Evolutionary conservation across 2,113 vertebrate genomes (phyloP), one percentile per base, ranked within the genome.

Genomic region (Chelonoidis abingdonii): DNA sequence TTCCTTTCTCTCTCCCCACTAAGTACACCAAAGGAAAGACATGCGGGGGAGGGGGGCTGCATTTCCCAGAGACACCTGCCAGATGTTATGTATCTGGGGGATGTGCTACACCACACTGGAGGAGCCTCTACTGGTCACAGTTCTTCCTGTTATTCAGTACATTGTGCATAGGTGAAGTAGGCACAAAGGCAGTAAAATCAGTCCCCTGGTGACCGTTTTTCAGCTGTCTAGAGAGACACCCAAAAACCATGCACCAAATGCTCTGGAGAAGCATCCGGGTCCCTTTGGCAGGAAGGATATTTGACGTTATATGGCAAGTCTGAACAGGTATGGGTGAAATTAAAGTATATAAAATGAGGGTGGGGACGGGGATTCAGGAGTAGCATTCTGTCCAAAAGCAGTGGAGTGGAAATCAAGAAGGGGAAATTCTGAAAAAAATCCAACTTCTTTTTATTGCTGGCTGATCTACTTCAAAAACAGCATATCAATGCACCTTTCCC

Each of bases 21-120:
- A 3, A 50, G 53, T 13, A 14, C n/a, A 79, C 81, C 83, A 80
- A 78, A 79, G 72, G 35, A 83, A 87, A 85, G 57, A 56, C 6
- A 52, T 9, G 1, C 38, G 3, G n/a, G 49, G 4, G 47, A 19
- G 21, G 21, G 53, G 53, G 1, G 3, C 27, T 76, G 44, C 49
- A 35, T 56, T 84, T 78, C 44, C 89, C 89, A 31, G 88, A 84
- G 84, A 84, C 89, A 53, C 44, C 54, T 59, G 57, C 7, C 53
- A 90, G 86, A n/a, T 10, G 21, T 5, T 52, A 31, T 94, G 80
- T 89, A 49, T 89, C 89, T 89, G 25, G 10, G 84, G 38, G 84
- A 88, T 31, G 50, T 0, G 2, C 31, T 62, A 69, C 35, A 27
- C 50, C 24, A 44, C 1, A 1, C 29, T 6, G 52, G 10, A 90